A percentile compares a stretch with the other conserved stretches of the same genome.
Evolutionary conservation across 2,113 vertebrate species (phyloP).

Genomic region (Triplophysa rosa): DNA sequence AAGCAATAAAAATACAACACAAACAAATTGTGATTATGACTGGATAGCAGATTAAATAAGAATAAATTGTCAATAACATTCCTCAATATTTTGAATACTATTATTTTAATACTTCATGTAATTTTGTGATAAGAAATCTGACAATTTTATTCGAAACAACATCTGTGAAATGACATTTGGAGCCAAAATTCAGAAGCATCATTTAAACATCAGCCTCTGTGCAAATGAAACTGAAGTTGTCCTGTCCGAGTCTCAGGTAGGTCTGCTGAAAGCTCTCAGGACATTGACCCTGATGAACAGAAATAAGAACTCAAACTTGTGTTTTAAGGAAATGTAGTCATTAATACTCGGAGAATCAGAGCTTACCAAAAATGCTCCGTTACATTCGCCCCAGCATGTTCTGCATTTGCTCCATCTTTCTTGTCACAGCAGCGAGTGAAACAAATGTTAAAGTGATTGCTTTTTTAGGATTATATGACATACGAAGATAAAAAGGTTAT

Average conservation of each 20-base stretch:
- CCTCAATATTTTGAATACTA: background rate
- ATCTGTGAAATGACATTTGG: background rate
- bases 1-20: background rate
- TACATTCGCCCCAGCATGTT: constrained; percentile 70
- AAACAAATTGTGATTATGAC: background rate
- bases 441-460: constrained; percentile 75
- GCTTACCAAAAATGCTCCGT: constrained; percentile 56
- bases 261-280: background rate
- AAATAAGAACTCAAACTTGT: background rate
- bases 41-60: background rate
- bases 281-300: constrained; percentile 6
- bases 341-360: background rate
- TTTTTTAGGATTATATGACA: background rate
- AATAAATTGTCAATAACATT: background rate
- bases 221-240: background rate
- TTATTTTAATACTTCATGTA: background rate
- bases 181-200: background rate
- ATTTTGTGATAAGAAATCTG: background rate
- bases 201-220: background rate
- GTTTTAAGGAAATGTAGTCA: background rate
- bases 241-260: background rate
- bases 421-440: constrained; percentile 81
- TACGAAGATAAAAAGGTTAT: no score
- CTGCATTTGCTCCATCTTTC: constrained; percentile 80
- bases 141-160: background rate